Conservation (phyloP, 2,797 vertebrate species). For the Podarcis lilfordi region DNA sequence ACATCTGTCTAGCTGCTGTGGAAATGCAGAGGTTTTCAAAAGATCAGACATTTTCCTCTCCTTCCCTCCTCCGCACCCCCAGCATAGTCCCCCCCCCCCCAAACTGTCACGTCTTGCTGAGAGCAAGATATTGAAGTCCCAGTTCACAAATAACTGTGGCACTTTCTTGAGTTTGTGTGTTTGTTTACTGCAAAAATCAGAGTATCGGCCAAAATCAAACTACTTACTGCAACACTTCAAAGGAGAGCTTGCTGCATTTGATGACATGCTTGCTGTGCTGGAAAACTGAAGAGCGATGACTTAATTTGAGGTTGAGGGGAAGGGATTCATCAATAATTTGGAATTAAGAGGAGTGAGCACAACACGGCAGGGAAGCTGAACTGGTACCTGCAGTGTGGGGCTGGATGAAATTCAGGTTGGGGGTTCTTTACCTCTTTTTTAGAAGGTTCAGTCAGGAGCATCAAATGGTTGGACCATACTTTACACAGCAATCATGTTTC, state of each 20-base stretch:
- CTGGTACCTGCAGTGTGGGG: neutral
- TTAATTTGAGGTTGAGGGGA: neutral
- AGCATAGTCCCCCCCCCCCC: no score
- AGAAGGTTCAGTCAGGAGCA: neutral
- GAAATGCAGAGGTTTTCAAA: slow-evolving; percentile 68
- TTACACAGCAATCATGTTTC: neutral
- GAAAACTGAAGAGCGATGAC: neutral
- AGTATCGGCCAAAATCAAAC: neutral
- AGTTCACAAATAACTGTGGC: neutral
- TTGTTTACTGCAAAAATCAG: neutral
- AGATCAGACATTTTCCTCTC: slow-evolving; percentile 59
- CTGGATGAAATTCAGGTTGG: neutral
- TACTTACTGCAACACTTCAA: slow-evolving; percentile 3
- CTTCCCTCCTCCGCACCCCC: slow-evolving; percentile 47
- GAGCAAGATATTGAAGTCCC: slow-evolving; percentile 56
- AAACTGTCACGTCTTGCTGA: slow-evolving; percentile 53
- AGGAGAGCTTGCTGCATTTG: neutral
- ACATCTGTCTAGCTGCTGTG: slow-evolving; percentile 59
- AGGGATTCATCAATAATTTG: neutral
- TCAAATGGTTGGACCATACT: neutral
- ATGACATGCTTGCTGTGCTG: neutral
- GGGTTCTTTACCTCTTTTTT: neutral
- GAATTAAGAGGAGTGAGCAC: neutral
- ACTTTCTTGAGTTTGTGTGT: neutral
- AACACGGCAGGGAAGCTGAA: neutral